Evolutionary conservation across 2,113 vertebrate genomes (phyloP), one percentile per base, ranked within the genome.

Genomic region (Sebastes schlegelii): DNA sequence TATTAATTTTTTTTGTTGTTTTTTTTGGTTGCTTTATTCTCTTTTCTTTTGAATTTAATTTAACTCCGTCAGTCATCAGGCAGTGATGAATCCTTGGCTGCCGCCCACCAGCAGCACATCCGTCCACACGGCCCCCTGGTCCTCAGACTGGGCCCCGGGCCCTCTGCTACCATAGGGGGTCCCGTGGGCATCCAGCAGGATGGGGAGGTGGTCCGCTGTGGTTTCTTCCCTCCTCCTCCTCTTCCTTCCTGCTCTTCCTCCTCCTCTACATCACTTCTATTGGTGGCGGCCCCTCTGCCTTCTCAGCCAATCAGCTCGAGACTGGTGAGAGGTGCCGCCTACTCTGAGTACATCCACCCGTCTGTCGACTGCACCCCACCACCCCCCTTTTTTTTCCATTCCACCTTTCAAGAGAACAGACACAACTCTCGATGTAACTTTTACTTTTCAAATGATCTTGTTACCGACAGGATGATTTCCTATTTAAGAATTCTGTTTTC

Each of bases 261-360:
- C 92, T 90, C 89, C 89, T 85, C 89, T 79, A 80, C 89, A 46
- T 89, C 91, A 78, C 91, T 91, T 80, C 90, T 92, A 48, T 88
- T 93, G 90, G 93, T 92, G 83, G 91, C 89, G 79, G 92, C 94
- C 89, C 92, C 94, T 91, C 93, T 95, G 91, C 92, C 88, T 86
- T 93, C 92, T 93, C 89, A 88, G 92, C 87, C 91, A 90, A 92
- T 92, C 93, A 89, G 91, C 94, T 94, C 91, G 91, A 95, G 94
- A 94, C 92, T 94, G 95, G 95, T 96, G 94, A 95, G 95, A 93
- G 94, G 93, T 88, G 82, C 90, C 87, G 90, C 88, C 93, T 91
- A 72, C 75, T 89, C 82, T 85, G 72, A 74, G 21, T 80, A 62
- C 73, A 21, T 83, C 73, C 69, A 83, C 62, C 64, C 52, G 43